Percentiles rank a stretch among this genome's conserved stretches.
These are phyloP conservation scores for Cactoblastis cactorum DNA, from an alignment of 2,888 invertebrate genomes.

Conservation along the genomic window DNA sequence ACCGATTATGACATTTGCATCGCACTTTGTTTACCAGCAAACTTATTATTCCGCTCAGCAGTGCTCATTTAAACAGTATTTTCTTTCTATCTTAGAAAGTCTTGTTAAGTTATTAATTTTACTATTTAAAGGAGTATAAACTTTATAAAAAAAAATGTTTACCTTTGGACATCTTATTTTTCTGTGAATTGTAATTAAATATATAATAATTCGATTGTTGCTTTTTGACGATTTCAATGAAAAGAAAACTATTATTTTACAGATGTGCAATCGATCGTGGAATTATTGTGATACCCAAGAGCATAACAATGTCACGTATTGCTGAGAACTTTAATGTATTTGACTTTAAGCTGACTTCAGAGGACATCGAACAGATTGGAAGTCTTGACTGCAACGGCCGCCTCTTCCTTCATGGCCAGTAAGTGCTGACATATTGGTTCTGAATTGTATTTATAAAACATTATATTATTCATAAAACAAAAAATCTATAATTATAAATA, in stretches of 20 bases:
- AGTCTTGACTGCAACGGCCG: constrained; percentile 82
- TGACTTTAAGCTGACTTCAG: constrained; percentile 69
- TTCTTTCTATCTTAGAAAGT: background rate
- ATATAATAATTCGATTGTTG: too few relatives aligned
- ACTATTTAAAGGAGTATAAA: too few relatives aligned
- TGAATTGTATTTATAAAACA: too few relatives aligned
- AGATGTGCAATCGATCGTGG: constrained; percentile 64
- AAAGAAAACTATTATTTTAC: constrained; percentile 11
- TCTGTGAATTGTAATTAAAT: too few relatives aligned
- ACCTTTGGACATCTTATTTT: too few relatives aligned
- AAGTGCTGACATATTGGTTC: constrained; percentile 45
- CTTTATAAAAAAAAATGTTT: too few relatives aligned
- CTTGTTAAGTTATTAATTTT: background rate
- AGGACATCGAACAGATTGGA: constrained; percentile 78
- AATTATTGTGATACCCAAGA: constrained; percentile 79
- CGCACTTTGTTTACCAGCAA: constrained; percentile 2
- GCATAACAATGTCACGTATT: constrained; percentile 68
- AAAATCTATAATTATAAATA: too few relatives aligned
- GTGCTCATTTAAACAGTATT: background rate
- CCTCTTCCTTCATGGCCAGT: constrained; percentile 75
- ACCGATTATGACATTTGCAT: constrained; percentile 9
- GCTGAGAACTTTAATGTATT: constrained; percentile 75
- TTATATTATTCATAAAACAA: too few relatives aligned
- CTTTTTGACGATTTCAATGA: too few relatives aligned
- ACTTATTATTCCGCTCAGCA: background rate